A percentile compares a stretch with the other conserved stretches of the same genome.
Conservation (phyloP, 2,113 vertebrate species). For the Canis aureus region DNA sequence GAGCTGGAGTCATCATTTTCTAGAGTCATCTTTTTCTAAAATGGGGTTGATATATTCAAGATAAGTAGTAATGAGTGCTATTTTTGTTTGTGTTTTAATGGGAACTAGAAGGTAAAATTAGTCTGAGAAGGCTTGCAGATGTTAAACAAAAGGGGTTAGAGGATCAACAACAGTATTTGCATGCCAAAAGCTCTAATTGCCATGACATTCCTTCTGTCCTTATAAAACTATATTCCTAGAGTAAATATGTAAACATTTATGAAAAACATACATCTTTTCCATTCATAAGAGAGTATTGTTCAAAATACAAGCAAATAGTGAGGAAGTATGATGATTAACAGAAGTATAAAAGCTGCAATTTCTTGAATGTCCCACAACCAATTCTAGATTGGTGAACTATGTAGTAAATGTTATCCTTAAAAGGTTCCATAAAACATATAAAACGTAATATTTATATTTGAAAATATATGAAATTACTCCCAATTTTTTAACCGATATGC, state of each 20-base stretch:
- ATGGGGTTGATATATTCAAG: conserved; percentile 26
- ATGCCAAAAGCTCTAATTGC: conserved; percentile 57
- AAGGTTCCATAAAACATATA: background rate
- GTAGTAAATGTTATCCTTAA: background rate
- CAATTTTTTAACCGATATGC: background rate
- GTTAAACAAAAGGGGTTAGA: conserved; percentile 71
- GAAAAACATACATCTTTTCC: background rate
- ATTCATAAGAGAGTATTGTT: background rate
- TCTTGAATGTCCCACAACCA: background rate
- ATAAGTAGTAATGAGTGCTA: background rate
- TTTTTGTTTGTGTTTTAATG: conserved; percentile 57
- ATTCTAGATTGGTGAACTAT: background rate
- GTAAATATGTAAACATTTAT: conserved; percentile 59
- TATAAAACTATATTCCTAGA: conserved; percentile 73
- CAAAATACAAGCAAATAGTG: background rate
- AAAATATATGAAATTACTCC: background rate
- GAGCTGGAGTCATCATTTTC: conserved; percentile 32
- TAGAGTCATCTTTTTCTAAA: conserved; percentile 51
- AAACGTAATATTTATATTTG: background rate
- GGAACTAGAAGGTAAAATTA: conserved; percentile 54
- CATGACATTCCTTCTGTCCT: conserved; percentile 75
- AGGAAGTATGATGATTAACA: background rate
- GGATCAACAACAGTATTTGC: conserved; percentile 74
- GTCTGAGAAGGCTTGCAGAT: conserved; percentile 73
- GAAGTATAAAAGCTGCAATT: background rate